Base-by-base conservation (phyloP, 2,888 invertebrate genomes). In the Belgica antarctica region DNA sequence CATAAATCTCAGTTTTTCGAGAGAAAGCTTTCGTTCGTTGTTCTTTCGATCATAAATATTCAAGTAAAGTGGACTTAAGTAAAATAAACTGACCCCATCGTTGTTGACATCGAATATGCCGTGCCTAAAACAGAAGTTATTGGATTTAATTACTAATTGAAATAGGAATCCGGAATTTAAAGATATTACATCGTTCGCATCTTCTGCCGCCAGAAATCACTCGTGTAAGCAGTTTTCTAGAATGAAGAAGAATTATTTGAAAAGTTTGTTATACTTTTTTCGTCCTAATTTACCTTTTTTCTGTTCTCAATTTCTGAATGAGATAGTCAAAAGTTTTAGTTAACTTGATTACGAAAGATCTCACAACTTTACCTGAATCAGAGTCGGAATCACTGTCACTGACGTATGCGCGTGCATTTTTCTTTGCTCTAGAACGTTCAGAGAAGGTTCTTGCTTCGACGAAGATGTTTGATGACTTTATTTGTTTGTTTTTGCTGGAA, bases 181-280 rank as follows among this genome's bases (percentile, higher is more conserved):
- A n/a, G n/a, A n/a, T n/a, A n/a, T n/a, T n/a, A n/a, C 70, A 92
- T 85, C 0, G 92, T 92, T 31, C 91, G 86, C 87, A 93, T 92
- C 81, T 92, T 92, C 75, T 89, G 84, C 28, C 90, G 84, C 92
- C 92, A 92, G 77, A 92, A 92, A 71, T 86, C 85, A 17, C 77
- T 78, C 52, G 79, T 61, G 46, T 68, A 68, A 19, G 68, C 68
- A 31, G 8, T 25, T 59, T 59, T 70, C 59, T 70, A 59, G 52
- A 17, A 12, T 17, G 22, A 22, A 17, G 5, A 5, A 19, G 22
- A 24, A 24, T 62, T 19, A 62, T 5, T 19, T 19, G 7, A 62
- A 62, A 31, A 1, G 7, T 27, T 4, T 62, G n/a, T 19, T 7
- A 28, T n/a, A n/a, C n/a, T n/a, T n/a, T 1, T 62, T n/a, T 17